Conservation (phyloP, 2,888 invertebrate species). For the Erebia epiphron region DNA sequence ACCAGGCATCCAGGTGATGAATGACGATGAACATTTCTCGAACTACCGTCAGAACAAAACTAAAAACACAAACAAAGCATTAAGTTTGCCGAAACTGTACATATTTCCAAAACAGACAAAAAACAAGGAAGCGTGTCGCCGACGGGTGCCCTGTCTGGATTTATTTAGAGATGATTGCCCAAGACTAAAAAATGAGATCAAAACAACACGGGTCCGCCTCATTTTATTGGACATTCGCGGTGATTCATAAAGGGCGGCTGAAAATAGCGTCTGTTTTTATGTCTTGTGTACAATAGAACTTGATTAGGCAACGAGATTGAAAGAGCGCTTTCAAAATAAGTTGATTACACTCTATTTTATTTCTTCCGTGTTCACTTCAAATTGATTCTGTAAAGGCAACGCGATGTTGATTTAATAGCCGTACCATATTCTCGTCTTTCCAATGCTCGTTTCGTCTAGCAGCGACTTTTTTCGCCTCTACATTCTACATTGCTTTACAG, state of each 20-base stretch:
- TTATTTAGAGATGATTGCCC: conserved; percentile 47
- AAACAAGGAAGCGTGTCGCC: conserved; percentile 40
- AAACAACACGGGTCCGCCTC: conserved; percentile 36
- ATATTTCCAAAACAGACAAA: conserved; percentile 41
- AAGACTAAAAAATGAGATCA: conserved; percentile 45
- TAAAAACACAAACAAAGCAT: background rate
- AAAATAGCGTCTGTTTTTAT: conserved; percentile 33
- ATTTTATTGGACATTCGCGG: conserved; percentile 34
- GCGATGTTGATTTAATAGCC: background rate
- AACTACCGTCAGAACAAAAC: background rate
- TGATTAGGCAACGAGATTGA: conserved; percentile 17
- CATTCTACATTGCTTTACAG: background rate
- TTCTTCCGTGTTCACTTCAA: conserved; percentile 10
- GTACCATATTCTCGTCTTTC: background rate
- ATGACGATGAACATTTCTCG: too few species aligned
- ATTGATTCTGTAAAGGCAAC: background rate
- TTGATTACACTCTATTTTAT: background rate
- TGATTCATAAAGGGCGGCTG: conserved; percentile 40
- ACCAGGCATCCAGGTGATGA: too few species aligned
- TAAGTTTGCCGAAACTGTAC: conserved; percentile 25
- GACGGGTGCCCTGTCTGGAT: conserved; percentile 40
- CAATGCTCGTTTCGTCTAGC: background rate
- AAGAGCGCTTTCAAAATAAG: conserved; percentile 4
- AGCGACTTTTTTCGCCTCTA: background rate
- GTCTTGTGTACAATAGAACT: conserved; percentile 15